A percentile compares a stretch with the other conserved stretches of the same genome.
phyloP scores from a whole-genome alignment of 2,888 invertebrate genomes.

The Plutella xylostella region DNA sequence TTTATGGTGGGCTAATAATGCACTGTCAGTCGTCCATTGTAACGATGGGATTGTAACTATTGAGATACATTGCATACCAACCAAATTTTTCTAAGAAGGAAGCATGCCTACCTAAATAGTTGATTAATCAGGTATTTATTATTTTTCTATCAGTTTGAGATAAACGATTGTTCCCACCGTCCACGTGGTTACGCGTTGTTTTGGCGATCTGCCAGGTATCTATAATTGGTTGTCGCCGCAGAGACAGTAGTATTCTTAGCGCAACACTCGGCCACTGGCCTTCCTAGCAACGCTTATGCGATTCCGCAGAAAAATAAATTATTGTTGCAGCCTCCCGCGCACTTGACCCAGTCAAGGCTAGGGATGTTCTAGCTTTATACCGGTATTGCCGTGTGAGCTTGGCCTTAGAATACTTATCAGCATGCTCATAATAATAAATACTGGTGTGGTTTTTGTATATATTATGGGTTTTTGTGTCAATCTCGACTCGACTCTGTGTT shows the following conservation, averaged over 20 bases:
- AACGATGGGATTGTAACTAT: too few relatives aligned
- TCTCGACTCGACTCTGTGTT: too few relatives aligned
- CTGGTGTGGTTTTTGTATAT: too few relatives aligned
- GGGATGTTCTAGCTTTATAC: too few relatives aligned
- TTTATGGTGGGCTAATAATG: too few relatives aligned
- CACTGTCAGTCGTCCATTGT: too few relatives aligned
- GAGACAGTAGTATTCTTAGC: constrained; percentile 78
- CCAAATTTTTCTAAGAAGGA: too few relatives aligned
- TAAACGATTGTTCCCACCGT: constrained; percentile 50
- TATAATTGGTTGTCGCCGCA: constrained; percentile 87
- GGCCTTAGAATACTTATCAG: neutral
- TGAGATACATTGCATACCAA: too few relatives aligned
- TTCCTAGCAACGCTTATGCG: constrained; percentile 32
- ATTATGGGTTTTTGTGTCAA: too few relatives aligned
- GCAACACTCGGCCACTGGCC: constrained; percentile 61
- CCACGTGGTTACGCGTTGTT: constrained; percentile 34
- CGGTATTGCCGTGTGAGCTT: neutral
- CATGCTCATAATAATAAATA: neutral
- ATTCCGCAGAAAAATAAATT: constrained; percentile 40
- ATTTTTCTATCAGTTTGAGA: too few relatives aligned
- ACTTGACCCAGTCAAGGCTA: constrained; percentile 57
- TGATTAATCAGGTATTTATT: too few relatives aligned
- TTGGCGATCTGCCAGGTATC: constrained; percentile 84
- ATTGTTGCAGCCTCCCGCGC: constrained; percentile 44
- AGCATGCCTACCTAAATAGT: too few relatives aligned